Base-by-base conservation (phyloP, 2,888 invertebrate species). In the Thymelicus acteon region DNA sequence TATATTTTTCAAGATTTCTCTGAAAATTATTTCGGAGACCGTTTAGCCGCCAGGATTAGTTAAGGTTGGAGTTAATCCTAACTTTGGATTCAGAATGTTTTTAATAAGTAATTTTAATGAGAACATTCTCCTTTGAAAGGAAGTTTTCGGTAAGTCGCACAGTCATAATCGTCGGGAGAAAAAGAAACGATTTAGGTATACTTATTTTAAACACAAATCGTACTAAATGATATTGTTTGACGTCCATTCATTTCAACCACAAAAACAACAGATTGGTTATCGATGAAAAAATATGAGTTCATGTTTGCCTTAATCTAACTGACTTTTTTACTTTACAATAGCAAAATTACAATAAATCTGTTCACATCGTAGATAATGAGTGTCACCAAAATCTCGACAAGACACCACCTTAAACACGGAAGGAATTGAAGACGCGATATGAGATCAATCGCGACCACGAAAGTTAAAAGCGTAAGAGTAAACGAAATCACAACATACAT, bases 21-120 rank as follows among this genome's bases (percentile, higher is more conserved):
- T 8, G 40, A 63, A 63, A 63, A 54, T 15, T 63, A 58, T 58
- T 69, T 58, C 44, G 19, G 48, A 58, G 31, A 63, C 69, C 58
- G 44, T 48, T 48, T 58, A 58, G 54, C 63, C 58, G 24, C 47
- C 10, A 58, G 63, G 69, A 69, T 63, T 69, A 63, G 58, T 69
- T 54, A 47, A 48, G 57, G 62, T 68, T 37, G 63, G 63, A 63
- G 63, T 57, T 58, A 61, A 68, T 68, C 61, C 68, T 68, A 62
- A 69, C 57, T 57, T 57, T 69, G 48, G 63, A 69, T 69, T 57
- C 62, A 60, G 40, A 31, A 60, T 63, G 57, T 63, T 68, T 49
- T 39, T 39, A 31, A 52, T 52, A 52, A 52, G 19, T 52, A 57
- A 68, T 62, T 69, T 44, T 57, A 69, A 69, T 48, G 57, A 57